Conservation (phyloP, 92 coral and sea anemone species). For the Blastomussa wellsi region DNA sequence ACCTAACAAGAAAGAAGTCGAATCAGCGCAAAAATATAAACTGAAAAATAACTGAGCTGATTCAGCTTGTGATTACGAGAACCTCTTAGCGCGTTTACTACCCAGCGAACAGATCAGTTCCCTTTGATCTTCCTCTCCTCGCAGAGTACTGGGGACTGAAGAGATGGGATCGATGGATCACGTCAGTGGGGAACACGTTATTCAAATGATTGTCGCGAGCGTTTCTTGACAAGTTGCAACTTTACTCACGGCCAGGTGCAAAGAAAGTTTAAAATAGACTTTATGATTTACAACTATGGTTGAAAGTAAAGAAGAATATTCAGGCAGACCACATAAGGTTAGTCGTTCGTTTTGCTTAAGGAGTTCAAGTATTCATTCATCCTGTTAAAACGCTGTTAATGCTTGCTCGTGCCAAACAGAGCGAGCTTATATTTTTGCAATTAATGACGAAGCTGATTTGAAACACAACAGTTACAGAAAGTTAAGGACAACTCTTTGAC, state of each 20-base stretch:
- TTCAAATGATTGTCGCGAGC: not conserved
- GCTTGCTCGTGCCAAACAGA: conserved; percentile 3
- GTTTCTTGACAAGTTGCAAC: not conserved
- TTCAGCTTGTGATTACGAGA: too few species aligned
- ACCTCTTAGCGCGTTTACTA: too few species aligned
- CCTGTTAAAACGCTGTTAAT: not conserved
- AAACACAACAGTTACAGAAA: not conserved
- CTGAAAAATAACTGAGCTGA: too few species aligned
- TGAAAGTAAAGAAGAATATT: not conserved
- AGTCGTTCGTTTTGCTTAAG: not conserved
- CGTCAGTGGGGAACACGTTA: not conserved
- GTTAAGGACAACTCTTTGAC: not conserved
- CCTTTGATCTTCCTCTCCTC: too few species aligned
- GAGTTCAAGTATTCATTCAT: not conserved
- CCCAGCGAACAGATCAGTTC: too few species aligned
- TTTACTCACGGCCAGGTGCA: not conserved
- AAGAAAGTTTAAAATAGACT: not conserved
- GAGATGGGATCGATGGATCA: not conserved
- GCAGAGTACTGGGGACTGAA: not conserved
- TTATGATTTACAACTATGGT: not conserved
- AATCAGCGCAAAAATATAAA: too few species aligned
- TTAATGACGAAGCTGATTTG: not conserved
- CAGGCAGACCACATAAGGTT: not conserved
- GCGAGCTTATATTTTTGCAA: not conserved
- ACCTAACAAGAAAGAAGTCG: too few species aligned